Conservation (phyloP, 1,140 invertebrate genomes). For the Neodiprion pinetum region DNA sequence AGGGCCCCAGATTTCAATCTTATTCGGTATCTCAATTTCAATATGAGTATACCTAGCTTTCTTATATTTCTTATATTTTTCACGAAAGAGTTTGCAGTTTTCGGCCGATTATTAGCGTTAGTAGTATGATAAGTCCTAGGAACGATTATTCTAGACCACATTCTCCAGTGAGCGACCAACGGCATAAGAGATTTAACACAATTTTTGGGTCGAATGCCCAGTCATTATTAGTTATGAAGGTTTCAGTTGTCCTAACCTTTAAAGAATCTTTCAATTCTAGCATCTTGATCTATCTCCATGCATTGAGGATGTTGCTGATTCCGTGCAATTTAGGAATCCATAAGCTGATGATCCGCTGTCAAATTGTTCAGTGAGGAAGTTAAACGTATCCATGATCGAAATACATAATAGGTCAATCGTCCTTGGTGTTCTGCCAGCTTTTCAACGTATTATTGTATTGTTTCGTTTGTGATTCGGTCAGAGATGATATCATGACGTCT, state of each 20-base stretch:
- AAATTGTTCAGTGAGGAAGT: conserved; percentile 25
- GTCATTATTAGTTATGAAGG: conserved; percentile 30
- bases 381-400: conserved; percentile 17
- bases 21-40: conserved; percentile 13
- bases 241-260: conserved; percentile 22
- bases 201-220: conserved; percentile 30
- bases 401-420: conserved; percentile 14
- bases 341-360: conserved; percentile 11
- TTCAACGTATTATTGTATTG: conserved; percentile 24
- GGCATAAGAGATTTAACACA: conserved; percentile 21
- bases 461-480: conserved; percentile 20
- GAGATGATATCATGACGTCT: conserved; percentile 19
- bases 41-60: not conserved
- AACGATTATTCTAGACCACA: conserved; percentile 6
- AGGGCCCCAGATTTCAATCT: conserved; percentile 8
- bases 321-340: conserved; percentile 31
- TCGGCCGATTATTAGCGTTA: conserved; percentile 24
- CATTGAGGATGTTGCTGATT: conserved; percentile 31
- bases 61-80: conserved; percentile 8
- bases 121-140: conserved; percentile 10
- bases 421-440: conserved; percentile 9
- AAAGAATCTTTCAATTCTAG: conserved; percentile 29
- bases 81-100: conserved; percentile 19
- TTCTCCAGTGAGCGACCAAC: conserved; percentile 2
- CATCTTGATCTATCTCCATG: conserved; percentile 17